Percentiles rank a stretch among this genome's conserved stretches.
Evolutionary conservation across 2,888 invertebrate species (phyloP).

Genomic region (Tillus elongatus): DNA sequence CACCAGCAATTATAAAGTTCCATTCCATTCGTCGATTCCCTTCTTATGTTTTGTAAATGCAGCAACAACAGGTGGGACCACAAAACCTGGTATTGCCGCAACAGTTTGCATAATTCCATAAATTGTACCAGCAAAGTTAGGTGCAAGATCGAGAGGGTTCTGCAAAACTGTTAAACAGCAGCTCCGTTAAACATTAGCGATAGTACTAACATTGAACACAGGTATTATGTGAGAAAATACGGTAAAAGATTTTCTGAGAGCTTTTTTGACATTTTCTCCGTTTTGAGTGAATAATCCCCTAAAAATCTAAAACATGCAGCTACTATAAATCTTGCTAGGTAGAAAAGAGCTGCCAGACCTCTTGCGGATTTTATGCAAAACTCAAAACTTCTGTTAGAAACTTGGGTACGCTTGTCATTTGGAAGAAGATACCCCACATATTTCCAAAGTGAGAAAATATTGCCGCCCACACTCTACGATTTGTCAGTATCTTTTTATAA

Average conservation of each 20-base stretch:
- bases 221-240: conserved; percentile 46
- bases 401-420: conserved; percentile 23
- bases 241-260: conserved; percentile 26
- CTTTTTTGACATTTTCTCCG: conserved; percentile 20
- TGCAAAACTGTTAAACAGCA: conserved; percentile 12
- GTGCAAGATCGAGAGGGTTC: conserved; percentile 17
- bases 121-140: conserved; percentile 16
- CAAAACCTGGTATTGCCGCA: conserved; percentile 15
- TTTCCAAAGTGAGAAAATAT: conserved; percentile 25
- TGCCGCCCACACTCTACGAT: conserved; percentile 24
- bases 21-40: conserved; percentile 38
- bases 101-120: conserved; percentile 16
- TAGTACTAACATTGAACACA: conserved; percentile 31
- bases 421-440: conserved; percentile 25
- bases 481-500: conserved; percentile 22
- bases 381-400: conserved; percentile 24
- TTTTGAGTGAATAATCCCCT: conserved; percentile 25
- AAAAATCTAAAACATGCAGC: conserved; percentile 25
- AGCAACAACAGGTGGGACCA: conserved; percentile 16
- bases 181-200: conserved; percentile 16
- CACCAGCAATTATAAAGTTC: conserved; percentile 38
- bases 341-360: conserved; percentile 26
- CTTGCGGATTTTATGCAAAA: conserved; percentile 27
- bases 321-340: conserved; percentile 25
- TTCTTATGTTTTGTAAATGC: conserved; percentile 45